A percentile compares a stretch with the other conserved stretches of the same genome.
These are phyloP conservation scores for Drosophila sp. DNA, from an alignment of 1,140 invertebrate species.

Conservation along the genomic window DNA sequence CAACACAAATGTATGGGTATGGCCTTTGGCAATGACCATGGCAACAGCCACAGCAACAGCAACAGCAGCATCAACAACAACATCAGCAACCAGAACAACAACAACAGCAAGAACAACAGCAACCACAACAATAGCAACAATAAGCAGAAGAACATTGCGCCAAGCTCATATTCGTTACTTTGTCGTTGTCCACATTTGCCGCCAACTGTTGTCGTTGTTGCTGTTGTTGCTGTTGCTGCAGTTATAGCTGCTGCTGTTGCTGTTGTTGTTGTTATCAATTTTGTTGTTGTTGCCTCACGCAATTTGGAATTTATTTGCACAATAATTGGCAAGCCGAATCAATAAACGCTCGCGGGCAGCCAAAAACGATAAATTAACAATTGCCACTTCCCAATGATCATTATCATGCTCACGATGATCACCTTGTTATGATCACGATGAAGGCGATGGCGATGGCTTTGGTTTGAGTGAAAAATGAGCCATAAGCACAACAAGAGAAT, in stretches of 20 bases:
- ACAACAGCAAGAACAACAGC: constrained; percentile 8
- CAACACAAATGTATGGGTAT: constrained; percentile 67
- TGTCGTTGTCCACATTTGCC: constrained; percentile 43
- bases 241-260: constrained; percentile 7
- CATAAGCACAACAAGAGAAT: constrained; percentile 24
- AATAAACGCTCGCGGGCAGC: constrained; percentile 72
- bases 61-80: constrained; percentile 18
- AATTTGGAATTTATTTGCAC: constrained; percentile 81
- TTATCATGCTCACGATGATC: constrained; percentile 12
- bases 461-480: constrained; percentile 34
- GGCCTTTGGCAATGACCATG: constrained; percentile 57
- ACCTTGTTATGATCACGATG: neutral
- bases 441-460: neutral
- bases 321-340: constrained; percentile 80
- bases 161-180: constrained; percentile 71
- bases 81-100: constrained; percentile 21
- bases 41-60: constrained; percentile 25
- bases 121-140: constrained; percentile 21
- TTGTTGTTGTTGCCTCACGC: constrained; percentile 60
- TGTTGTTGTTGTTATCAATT: constrained; percentile 3
- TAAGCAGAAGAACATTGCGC: constrained; percentile 32
- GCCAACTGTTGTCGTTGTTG: constrained; percentile 21
- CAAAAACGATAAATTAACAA: constrained; percentile 75
- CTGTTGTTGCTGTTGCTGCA: neutral
- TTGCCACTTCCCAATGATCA: constrained; percentile 56